Percentiles rank a stretch among this genome's conserved stretches.
These are phyloP conservation scores for Pegoplata infirma DNA, from an alignment of 2,888 invertebrate genomes.

Conservation along the genomic window DNA sequence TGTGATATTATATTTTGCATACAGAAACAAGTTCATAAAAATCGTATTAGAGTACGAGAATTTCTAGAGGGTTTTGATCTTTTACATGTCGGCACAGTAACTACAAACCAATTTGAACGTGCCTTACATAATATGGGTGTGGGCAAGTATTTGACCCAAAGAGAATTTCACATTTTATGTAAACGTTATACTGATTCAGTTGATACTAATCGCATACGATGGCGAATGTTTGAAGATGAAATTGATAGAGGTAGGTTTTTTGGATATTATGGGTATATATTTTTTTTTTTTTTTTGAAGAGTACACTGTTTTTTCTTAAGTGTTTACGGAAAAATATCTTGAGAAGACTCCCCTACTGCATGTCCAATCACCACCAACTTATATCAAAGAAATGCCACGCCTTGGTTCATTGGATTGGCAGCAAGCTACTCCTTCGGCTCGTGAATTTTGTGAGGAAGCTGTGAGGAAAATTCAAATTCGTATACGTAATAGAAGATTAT, in stretches of 20 bases:
- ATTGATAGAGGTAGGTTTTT: constrained; percentile 84
- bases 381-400: constrained; percentile 78
- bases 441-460: constrained; percentile 82
- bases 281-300: neutral
- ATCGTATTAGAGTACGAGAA: constrained; percentile 83
- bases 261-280: neutral
- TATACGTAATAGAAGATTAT: constrained; percentile 81
- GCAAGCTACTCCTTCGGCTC: constrained; percentile 69
- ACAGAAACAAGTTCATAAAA: constrained; percentile 83
- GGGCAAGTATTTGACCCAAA: constrained; percentile 81
- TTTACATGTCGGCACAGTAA: constrained; percentile 83
- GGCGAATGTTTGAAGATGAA: constrained; percentile 88
- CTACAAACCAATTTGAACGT: constrained; percentile 85
- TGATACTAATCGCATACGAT: constrained; percentile 83
- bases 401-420: constrained; percentile 80
- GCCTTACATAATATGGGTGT: constrained; percentile 84
- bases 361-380: constrained; percentile 80
- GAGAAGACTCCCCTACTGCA: constrained; percentile 84
- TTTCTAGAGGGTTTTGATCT: constrained; percentile 87
- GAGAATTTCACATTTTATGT: constrained; percentile 83
- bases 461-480: constrained; percentile 82
- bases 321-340: constrained; percentile 83
- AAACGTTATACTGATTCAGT: constrained; percentile 86
- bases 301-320: constrained; percentile 78
- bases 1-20: constrained; percentile 78